A percentile compares a stretch with the other conserved stretches of the same genome.
These are phyloP conservation scores for Dufourea novaeangliae DNA, from an alignment of 1,140 invertebrate genomes.

Conservation along the genomic window DNA sequence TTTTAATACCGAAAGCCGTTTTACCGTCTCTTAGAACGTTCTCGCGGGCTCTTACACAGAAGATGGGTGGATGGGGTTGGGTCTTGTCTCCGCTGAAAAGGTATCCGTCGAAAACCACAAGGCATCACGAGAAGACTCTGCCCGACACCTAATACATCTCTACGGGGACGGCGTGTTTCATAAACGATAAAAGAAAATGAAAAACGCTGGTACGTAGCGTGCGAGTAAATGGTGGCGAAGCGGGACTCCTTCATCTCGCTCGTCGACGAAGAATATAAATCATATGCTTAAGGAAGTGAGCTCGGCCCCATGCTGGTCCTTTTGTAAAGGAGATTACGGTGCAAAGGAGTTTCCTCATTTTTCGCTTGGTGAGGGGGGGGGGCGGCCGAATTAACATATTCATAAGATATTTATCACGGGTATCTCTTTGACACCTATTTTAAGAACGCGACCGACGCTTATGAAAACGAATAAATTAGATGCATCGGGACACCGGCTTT, in stretches of 20 bases:
- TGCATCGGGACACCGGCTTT: not conserved
- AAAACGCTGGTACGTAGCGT: constrained; percentile 1
- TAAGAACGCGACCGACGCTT: constrained; percentile 50
- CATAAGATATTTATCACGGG: constrained; percentile 68
- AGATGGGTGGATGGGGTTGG: no score
- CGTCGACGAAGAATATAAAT: constrained; percentile 60
- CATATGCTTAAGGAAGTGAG: constrained; percentile 58
- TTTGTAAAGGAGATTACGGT: constrained; percentile 62
- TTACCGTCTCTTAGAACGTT: not conserved
- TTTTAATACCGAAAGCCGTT: not conserved
- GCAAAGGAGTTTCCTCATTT: constrained; percentile 62
- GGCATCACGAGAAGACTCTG: not conserved
- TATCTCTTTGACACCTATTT: constrained; percentile 62
- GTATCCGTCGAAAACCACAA: constrained; percentile 23
- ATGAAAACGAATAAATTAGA: constrained; percentile 52
- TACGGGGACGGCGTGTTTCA: constrained; percentile 2
- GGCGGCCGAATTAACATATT: constrained; percentile 62
- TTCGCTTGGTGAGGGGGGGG: constrained; percentile 29
- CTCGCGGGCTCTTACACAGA: not conserved
- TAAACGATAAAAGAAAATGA: constrained; percentile 44
- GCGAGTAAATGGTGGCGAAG: constrained; percentile 26
- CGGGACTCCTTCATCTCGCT: constrained; percentile 33
- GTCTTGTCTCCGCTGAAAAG: not conserved
- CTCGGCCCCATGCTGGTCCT: constrained; percentile 39
- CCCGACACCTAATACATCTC: constrained; percentile 1